phyloP scores from a whole-genome alignment of 2,797 vertebrate genomes.

The Lutjanus argentimaculatus region DNA sequence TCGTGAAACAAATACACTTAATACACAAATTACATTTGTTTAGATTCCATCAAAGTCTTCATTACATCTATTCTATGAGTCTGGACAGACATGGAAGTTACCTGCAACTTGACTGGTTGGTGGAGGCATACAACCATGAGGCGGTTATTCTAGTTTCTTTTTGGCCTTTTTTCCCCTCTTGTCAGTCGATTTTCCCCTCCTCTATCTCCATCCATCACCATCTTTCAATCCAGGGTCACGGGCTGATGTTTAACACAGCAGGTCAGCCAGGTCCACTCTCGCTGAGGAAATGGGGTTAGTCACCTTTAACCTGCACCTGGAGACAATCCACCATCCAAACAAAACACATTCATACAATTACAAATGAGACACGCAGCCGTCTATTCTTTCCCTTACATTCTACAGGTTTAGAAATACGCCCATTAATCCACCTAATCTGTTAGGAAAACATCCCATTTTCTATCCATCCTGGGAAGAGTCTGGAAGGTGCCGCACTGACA shows the following conservation, averaged over 20 bases:
- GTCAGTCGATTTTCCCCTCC: conserved; percentile 7
- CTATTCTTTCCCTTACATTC: conserved; percentile 27
- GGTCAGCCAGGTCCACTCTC: conserved; percentile 40
- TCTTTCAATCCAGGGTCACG: conserved; percentile 41
- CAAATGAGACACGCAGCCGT: conserved; percentile 42
- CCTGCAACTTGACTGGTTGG: too few species aligned
- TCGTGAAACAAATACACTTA: too few species aligned
- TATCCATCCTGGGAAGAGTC: conserved; percentile 23
- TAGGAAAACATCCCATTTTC: conserved; percentile 49
- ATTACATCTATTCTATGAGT: too few species aligned
- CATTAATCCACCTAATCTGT: conserved; percentile 64
- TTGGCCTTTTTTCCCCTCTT: conserved; percentile 1
- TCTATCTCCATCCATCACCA: conserved; percentile 16
- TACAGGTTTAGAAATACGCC: conserved; percentile 40
- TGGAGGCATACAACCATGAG: too few species aligned
- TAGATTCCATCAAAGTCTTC: too few species aligned
- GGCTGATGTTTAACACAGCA: conserved; percentile 48
- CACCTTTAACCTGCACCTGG: conserved; percentile 56
- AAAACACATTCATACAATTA: conserved; percentile 46
- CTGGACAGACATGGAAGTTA: too few species aligned
- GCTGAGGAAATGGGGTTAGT: conserved; percentile 64
- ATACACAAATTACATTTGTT: too few species aligned
- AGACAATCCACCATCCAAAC: conserved; percentile 41
- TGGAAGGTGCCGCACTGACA: conserved; percentile 58
- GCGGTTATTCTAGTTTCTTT: background rate